A percentile compares a stretch with the other conserved stretches of the same genome.
phyloP scores from a whole-genome alignment of 64 coral and sea anemone species.

The Stylophora pistillata region DNA sequence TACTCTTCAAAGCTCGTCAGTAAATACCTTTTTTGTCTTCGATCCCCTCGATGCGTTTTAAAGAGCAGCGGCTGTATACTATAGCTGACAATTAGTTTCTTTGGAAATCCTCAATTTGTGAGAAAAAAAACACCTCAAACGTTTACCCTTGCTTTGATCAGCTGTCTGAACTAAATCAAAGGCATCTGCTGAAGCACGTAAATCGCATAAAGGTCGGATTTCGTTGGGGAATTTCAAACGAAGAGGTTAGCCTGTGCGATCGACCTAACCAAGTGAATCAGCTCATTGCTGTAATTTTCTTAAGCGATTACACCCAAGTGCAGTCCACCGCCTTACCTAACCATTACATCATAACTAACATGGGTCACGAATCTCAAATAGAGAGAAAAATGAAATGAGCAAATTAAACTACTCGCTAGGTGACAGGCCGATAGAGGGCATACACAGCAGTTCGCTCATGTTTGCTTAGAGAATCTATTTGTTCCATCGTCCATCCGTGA shows the following conservation, averaged over 20 bases:
- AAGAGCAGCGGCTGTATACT: constrained; percentile 29
- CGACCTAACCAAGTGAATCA: constrained; percentile 40
- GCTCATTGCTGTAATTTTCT: constrained; percentile 25
- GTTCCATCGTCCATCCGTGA: neutral
- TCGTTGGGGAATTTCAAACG: neutral
- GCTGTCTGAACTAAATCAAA: neutral
- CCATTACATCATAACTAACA: constrained; percentile 61
- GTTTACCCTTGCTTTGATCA: neutral
- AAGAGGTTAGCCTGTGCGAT: constrained; percentile 31
- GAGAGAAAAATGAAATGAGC: constrained; percentile 11
- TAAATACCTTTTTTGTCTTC: constrained; percentile 1
- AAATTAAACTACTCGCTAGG: constrained; percentile 14
- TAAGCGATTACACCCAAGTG: neutral
- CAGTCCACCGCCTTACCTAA: constrained; percentile 19
- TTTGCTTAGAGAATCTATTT: neutral
- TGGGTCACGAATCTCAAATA: constrained; percentile 39
- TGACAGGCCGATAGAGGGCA: neutral
- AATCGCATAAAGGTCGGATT: neutral
- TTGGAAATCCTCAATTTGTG: neutral
- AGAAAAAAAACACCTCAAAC: neutral
- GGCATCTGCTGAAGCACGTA: neutral
- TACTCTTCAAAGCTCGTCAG: neutral
- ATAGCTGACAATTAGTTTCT: neutral
- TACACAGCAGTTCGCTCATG: neutral
- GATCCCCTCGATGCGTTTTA: neutral